A percentile compares a stretch with the other conserved stretches of the same genome.
These are phyloP conservation scores for Myotis pilosus DNA, from an alignment of 2,797 vertebrate species.

Conservation along the genomic window DNA sequence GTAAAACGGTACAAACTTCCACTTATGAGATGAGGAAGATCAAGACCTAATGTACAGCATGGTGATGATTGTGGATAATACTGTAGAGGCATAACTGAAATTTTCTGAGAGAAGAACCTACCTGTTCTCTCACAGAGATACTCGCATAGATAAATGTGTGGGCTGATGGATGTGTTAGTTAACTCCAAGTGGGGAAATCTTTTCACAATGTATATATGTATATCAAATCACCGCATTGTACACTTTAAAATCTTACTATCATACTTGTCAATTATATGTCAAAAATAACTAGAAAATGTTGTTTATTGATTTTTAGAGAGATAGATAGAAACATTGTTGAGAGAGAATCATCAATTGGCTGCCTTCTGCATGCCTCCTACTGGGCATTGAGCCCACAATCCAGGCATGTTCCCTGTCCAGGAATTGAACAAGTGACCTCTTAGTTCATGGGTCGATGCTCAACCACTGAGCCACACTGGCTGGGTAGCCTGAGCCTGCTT, in stretches of 20 bases:
- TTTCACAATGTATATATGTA: neutral
- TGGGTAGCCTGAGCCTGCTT: neutral
- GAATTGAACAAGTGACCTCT: too few relatives aligned
- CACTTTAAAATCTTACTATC: neutral
- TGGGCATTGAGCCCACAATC: too few relatives aligned
- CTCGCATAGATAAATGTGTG: neutral
- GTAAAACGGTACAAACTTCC: neutral
- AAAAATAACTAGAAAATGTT: neutral
- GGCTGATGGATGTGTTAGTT: neutral
- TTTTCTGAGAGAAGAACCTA: neutral
- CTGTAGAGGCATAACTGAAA: neutral
- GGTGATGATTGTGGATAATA: neutral
- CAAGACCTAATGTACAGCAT: neutral
- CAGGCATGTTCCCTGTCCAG: too few relatives aligned
- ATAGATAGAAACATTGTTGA: too few relatives aligned
- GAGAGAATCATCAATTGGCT: too few relatives aligned
- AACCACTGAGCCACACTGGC: too few relatives aligned
- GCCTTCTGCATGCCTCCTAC: too few relatives aligned
- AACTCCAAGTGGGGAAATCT: too few relatives aligned
- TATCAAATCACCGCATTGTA: neutral
- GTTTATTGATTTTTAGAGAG: too few relatives aligned
- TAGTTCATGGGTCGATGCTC: too few relatives aligned
- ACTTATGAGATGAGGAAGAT: neutral
- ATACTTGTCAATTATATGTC: neutral
- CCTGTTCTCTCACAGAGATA: neutral